Base-by-base conservation (phyloP, 2,113 vertebrate genomes). In the Phylloscopus whistleri region DNA sequence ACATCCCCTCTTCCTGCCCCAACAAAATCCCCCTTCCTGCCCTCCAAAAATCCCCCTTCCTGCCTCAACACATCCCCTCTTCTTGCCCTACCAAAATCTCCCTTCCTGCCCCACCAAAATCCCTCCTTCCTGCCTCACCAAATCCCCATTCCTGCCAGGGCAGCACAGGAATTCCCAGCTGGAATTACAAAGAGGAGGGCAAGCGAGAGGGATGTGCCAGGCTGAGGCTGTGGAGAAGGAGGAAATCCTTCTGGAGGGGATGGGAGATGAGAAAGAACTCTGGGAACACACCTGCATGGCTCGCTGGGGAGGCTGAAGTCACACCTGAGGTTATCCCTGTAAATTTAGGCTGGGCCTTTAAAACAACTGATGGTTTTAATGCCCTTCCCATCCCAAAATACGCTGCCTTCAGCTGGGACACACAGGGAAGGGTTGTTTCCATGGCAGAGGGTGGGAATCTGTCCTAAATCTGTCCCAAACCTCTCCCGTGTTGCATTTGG, bases 201-300 rank as follows among this genome's bases (percentile, higher is more conserved):
- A 9, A 31, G 13, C 0, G 1, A 30, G n/a, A 66, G 44, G 66
- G 24, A 21, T 24, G 8, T 12, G 49, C 5, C 62, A 55, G 0
- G 0, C 35, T 7, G 35, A 16, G 66, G 70, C 37, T 26, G 46
- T 7, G 52, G 48, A 7, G 78, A 44, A 60, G 23, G 55, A 39
- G 33, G 53, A 24, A 51, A 27, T 69, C 41, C 20, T 84, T 16
- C 43, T 15, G 14, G 5, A 3, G 0, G 13, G 27, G 24, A 14
- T 9, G 16, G 19, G 41, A 80, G 56, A 6, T 11, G 23, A 13
- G 33, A 2, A 37, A 48, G 35, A 12, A 3, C 48, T 1, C 6
- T 48, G 41, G 22, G 10, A 20, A 16, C 30, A 3, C 23, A 44
- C 1, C 1, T 10, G 41, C 16, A 12, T 15, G 10, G 17, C 63